Evolutionary conservation across 1,140 invertebrate genomes (phyloP), one percentile per base, ranked within the genome.

Genomic region (Meloidogyne floridensis): DNA sequence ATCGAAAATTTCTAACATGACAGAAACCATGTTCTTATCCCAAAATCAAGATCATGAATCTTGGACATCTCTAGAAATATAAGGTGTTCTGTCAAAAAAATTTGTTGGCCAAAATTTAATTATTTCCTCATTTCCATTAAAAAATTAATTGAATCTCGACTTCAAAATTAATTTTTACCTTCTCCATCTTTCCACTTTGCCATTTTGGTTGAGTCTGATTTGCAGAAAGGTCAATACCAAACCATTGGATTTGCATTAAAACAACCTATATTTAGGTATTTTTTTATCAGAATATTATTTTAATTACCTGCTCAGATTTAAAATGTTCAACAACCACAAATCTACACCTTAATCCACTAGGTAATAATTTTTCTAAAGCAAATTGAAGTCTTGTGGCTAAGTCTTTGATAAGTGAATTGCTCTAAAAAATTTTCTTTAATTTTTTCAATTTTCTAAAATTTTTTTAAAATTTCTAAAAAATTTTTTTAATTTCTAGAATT

Each of bases 221-320:
- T 13, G 80, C 72, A 69, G 81, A 78, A 13, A 72, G 73, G 73
- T 90, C 83, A n/a, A 84, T 77, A 51, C 88, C 88, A 70, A 84
- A 90, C 87, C 87, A 89, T 77, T 90, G 87, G 13, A 89, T 59
- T 83, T 90, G 88, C 72, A 85, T 83, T 9, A 89, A 81, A 11
- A 89, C 75, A 20, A 87, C 59, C 59, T 65, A 18, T 18, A n/a
- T 9, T 54, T 11, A 54, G 1, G 1, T 32, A 32, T 32, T 32
- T 54, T 54, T 65, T n/a, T 65, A 65, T n/a, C 6, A n/a, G 2
- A n/a, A 13, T n/a, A n/a, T 6, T n/a, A 65, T 65, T 65, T 7
- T n/a, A 65, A 7, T 65, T 65, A 65, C 81, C 13, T 80, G 75
- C 20, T 84, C 80, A 8, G 85, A 59, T 1, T 75, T 56, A 43